These are phyloP conservation scores for Belgica antarctica DNA, from an alignment of 2,888 invertebrate species.

Conservation along the genomic window DNA sequence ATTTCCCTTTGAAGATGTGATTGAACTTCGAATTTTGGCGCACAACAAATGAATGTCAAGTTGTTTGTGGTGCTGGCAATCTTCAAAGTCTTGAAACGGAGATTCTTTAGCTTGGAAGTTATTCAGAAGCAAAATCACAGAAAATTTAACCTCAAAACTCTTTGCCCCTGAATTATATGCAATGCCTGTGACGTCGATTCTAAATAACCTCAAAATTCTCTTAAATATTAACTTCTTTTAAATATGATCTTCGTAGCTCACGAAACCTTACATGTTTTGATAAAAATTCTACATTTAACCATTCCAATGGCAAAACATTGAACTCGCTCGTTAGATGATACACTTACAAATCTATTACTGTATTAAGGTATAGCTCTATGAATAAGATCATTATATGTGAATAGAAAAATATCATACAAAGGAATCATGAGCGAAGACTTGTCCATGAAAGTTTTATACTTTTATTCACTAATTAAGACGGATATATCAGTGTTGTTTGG, in stretches of 20 bases:
- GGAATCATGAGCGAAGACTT: not conserved
- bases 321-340: slow-evolving; percentile 35
- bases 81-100: too few relatives aligned
- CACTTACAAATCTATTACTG: slow-evolving; percentile 37
- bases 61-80: not conserved
- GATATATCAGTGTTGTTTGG: not conserved
- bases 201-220: too few relatives aligned
- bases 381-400: not conserved
- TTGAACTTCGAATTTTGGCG: not conserved
- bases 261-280: slow-evolving; percentile 32
- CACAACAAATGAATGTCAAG: not conserved
- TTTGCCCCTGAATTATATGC: too few relatives aligned
- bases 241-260: slow-evolving; percentile 40
- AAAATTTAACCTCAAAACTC: too few relatives aligned
- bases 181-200: too few relatives aligned
- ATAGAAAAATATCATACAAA: slow-evolving; percentile 15
- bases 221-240: not conserved
- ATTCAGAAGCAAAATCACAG: too few relatives aligned
- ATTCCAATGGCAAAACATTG: slow-evolving; percentile 2
- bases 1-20: not conserved
- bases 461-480: not conserved
- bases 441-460: not conserved
- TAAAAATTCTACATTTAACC: slow-evolving; percentile 37
- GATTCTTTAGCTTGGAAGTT: too few relatives aligned
- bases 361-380: slow-evolving; percentile 32